A percentile compares a stretch with the other conserved stretches of the same genome.
Conservation (phyloP, 2,888 invertebrate genomes). For the Pseudococcus viburni region DNA sequence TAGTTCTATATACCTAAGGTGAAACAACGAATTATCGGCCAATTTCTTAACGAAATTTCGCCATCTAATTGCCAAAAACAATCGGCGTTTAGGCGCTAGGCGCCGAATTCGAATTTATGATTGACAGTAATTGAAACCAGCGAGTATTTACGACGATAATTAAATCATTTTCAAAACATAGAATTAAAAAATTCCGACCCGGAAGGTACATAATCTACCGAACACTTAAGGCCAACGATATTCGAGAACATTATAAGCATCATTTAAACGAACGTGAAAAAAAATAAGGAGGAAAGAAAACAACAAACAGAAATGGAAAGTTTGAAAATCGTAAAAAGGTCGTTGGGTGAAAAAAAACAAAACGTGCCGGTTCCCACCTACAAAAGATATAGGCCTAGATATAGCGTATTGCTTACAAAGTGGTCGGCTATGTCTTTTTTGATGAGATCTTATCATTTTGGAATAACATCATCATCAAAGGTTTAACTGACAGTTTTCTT, state of each 20-base stretch:
- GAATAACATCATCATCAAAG: background rate
- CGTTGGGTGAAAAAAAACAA: background rate
- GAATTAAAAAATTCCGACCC: constrained; percentile 27
- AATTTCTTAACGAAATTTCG: background rate
- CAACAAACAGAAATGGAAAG: background rate
- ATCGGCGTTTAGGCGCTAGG: background rate
- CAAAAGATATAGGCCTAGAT: background rate
- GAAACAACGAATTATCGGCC: background rate
- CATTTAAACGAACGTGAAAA: background rate
- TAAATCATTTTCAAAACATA: background rate
- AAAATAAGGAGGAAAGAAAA: background rate
- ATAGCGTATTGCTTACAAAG: background rate
- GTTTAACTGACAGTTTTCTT: background rate
- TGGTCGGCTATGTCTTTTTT: background rate
- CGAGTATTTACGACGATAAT: background rate
- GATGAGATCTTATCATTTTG: background rate
- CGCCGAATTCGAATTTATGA: constrained; percentile 11
- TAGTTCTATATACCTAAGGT: background rate
- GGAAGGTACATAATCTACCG: background rate
- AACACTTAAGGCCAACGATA: background rate
- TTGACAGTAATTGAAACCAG: constrained; percentile 8
- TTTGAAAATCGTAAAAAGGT: constrained; percentile 2
- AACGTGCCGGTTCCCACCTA: background rate
- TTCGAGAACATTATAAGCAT: background rate
- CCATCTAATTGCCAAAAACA: constrained; percentile 14